Evolutionary conservation across 1,140 invertebrate genomes (phyloP), one percentile per base, ranked within the genome.

Genomic region (Atta colombica): DNA sequence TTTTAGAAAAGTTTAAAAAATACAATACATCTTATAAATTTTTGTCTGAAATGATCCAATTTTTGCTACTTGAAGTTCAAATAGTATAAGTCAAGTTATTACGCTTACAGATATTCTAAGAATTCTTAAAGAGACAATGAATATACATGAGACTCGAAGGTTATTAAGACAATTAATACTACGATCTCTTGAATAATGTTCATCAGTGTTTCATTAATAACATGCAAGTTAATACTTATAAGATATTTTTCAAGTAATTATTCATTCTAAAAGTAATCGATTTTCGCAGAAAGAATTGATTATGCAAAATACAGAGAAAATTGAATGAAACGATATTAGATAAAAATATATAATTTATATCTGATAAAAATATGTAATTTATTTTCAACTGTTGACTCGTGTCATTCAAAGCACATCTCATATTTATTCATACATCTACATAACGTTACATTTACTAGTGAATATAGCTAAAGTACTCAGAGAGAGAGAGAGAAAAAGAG

Each of bases 41-140:
- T n/a, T 7, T 58, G 3, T 1, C 25, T 55, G 7, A 49, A 80
- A 35, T 69, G 55, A 35, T 80, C 35, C 12, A 71, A 14, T 80
- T 55, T 49, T 69, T 55, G 63, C 45, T 68, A 80, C 14, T 55
- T 55, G n/a, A 51, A 39, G 49, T n/a, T 80, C 31, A 53, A 80
- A n/a, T 35, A 55, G 65, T 55, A 39, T 39, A 69, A 80, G 45
- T 55, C 45, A 66, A 53, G 16, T 81, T 55, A 58, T 80, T 55
- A 28, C 16, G 25, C 25, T 49, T 16, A 2, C 60, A 31, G 12
- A 18, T 3, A 51, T 65, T 78, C 7, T 14, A 28, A 65, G 18
- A 55, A 28, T 77, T 65, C 21, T 39, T 35, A 58, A 75, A 6
- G n/a, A 58, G 31, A 58, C 21, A 28, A 77, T 61, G n/a, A 60